A percentile compares a stretch with the other conserved stretches of the same genome.
Evolutionary conservation across 2,888 invertebrate species (phyloP).

Genomic region (Drosophila siamana): DNA sequence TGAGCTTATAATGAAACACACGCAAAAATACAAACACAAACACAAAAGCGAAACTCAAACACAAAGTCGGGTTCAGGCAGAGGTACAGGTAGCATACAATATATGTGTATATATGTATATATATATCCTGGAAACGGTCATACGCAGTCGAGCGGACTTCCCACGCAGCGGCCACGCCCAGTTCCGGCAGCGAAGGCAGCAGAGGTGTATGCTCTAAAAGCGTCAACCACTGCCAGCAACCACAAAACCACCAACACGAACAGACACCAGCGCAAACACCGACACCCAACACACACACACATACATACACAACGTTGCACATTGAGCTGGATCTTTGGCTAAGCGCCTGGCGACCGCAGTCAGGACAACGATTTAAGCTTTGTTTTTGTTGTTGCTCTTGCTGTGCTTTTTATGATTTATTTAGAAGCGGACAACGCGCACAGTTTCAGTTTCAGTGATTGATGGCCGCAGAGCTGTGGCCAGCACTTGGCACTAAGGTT

Average conservation of each 20-base stretch:
- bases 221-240: conserved; percentile 60
- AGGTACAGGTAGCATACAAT: neutral
- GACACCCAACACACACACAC: conserved; percentile 25
- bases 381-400: conserved; percentile 16
- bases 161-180: conserved; percentile 63
- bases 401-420: conserved; percentile 73
- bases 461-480: conserved; percentile 56
- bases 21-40: conserved; percentile 15
- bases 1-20: conserved; percentile 75
- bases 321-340: conserved; percentile 26
- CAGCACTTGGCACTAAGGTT: conserved; percentile 28
- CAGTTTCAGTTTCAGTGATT: conserved; percentile 70
- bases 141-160: conserved; percentile 52
- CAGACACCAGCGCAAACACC: conserved; percentile 43
- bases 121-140: conserved; percentile 22
- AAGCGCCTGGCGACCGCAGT: conserved; percentile 64
- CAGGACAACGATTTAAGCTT: conserved; percentile 49
- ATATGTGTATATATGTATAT: neutral
- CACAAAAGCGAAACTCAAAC: conserved; percentile 17
- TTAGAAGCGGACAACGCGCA: conserved; percentile 51
- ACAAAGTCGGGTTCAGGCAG: conserved; percentile 10
- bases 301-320: conserved; percentile 16
- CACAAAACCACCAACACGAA: conserved; percentile 71
- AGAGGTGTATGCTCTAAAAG: conserved; percentile 56
- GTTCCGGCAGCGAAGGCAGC: conserved; percentile 55